Evolutionary conservation across 2,113 vertebrate species (phyloP), one percentile per base, ranked within the genome.

Genomic region (Hymenochirus boettgeri): DNA sequence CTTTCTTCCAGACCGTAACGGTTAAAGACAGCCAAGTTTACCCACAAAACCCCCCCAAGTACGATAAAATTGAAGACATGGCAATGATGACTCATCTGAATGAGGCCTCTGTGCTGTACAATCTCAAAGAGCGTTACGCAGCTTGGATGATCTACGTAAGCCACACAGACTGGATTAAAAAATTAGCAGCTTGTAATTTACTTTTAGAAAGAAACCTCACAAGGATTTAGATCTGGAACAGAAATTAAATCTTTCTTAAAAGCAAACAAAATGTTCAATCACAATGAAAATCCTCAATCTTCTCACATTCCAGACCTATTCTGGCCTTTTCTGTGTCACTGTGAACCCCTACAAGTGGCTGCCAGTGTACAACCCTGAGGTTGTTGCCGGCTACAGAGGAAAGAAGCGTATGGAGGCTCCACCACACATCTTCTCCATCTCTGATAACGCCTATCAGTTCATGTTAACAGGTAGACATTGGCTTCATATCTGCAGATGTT

Each of bases 101-200:
- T 2, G 73, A 74, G 54, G 53, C 73, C 13, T 69, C 70, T 25
- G 72, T 74, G 47, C 60, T 74, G 60, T 74, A 45, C 48, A 73
- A 73, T 60, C 72, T 73, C 70, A 73, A 73, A 73, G 72, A 73
- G 22, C 89, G 89, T 52, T 98, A 98, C 39, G 91, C 89, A 26
- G 92, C 92, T 71, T 98, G 93, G 93, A 94, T 98, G 95, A 96
- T 98, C 78, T 98, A 93, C 1, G 92, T 95, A 57, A 84, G 91
- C 73, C 52, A 24, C 6, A 42, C 11, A 3, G 2, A 42, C 39
- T 42, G 2, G 7, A 9, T 33, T 9, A 11, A 33, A 11, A 35
- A 13, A 35, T 17, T 42, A 39, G 29, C 33, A 6, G 5, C 29
- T 10, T 39, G 9, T 39, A 42, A 15, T 42, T 35, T 8, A 35